Percentiles rank a stretch among this genome's conserved stretches.
These are phyloP conservation scores for human DNA, from an alignment of 2,113 vertebrate genomes.

Conservation along the genomic window GRCh38 chr3:19168501-19169000, in stretches of 20 bases:
- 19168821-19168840: background rate
- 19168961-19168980: background rate
- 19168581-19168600: background rate
- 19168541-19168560: background rate
- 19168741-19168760: background rate
- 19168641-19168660: background rate
- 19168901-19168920: background rate
- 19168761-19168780: conserved; percentile 18
- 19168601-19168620: background rate
- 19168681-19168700: background rate
- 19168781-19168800: conserved; percentile 40
- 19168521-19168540: background rate
- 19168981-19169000: background rate
- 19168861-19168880: background rate
- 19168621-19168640: background rate
- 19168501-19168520: background rate
- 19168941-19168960: background rate
- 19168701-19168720: background rate
- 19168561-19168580: background rate
- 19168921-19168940: background rate
- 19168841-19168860: background rate
- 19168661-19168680: background rate
- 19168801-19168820: conserved; percentile 5
- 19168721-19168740: background rate
- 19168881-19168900: background rate